These are phyloP conservation scores for Meta bourneti DNA, from an alignment of 2,888 invertebrate species.

Conservation along the genomic window DNA sequence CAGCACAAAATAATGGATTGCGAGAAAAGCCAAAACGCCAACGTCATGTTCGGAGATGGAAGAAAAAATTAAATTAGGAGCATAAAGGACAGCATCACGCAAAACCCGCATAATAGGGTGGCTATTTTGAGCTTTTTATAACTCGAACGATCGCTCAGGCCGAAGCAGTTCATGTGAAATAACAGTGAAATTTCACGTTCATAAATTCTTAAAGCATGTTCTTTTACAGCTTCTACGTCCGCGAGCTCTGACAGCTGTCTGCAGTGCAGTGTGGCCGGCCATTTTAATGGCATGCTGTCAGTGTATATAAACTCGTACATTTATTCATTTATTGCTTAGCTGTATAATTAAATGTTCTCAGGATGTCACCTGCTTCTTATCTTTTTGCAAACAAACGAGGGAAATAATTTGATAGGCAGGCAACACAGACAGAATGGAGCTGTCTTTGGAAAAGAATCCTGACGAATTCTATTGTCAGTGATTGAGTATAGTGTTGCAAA, in stretches of 20 bases:
- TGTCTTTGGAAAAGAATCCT: too few species aligned
- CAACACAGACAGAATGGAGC: not conserved
- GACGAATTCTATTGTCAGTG: too few species aligned
- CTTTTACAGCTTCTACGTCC: not conserved
- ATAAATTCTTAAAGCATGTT: not conserved
- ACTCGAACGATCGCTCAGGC: not conserved
- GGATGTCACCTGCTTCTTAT: not conserved
- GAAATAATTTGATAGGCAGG: not conserved
- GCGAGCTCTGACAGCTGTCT: not conserved
- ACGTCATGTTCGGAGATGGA: slow-evolving; percentile 26
- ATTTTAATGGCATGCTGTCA: not conserved
- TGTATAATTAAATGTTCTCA: not conserved
- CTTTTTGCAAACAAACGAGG: not conserved
- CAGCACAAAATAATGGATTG: slow-evolving; percentile 36
- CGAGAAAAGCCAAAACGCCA: slow-evolving; percentile 47
- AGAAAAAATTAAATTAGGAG: slow-evolving; percentile 28
- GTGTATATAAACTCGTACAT: not conserved
- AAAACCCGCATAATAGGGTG: slow-evolving; percentile 42
- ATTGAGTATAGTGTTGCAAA: too few species aligned
- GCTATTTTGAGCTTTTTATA: slow-evolving; percentile 4
- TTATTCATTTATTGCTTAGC: not conserved
- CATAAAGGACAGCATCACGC: slow-evolving; percentile 50
- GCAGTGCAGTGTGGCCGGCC: not conserved
- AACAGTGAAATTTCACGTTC: not conserved
- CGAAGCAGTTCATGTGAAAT: too few species aligned